A percentile compares a stretch with the other conserved stretches of the same genome.
phyloP scores from a whole-genome alignment of 2,888 invertebrate species.

The Mactromeris polynyma region DNA sequence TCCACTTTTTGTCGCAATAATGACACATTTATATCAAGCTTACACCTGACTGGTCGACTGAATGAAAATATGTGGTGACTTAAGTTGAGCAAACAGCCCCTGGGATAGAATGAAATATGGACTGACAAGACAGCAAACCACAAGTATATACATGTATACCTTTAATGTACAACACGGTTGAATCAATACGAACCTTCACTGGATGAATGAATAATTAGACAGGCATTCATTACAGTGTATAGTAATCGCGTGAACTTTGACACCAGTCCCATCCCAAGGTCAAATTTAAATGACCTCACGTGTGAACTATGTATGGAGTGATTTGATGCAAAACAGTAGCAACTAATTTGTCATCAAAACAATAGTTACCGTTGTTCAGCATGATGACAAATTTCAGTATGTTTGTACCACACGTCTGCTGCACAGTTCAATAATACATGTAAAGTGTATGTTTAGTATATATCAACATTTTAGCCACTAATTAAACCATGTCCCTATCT shows the following conservation, averaged over 20 bases:
- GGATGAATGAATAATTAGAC: neutral
- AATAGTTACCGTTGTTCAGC: too few species aligned
- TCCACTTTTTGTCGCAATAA: neutral
- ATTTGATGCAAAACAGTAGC: too few species aligned
- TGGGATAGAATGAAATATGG: constrained; percentile 32
- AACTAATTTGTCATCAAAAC: too few species aligned
- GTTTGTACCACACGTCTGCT: too few species aligned
- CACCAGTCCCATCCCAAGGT: neutral
- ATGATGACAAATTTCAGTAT: too few species aligned
- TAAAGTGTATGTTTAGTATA: too few species aligned
- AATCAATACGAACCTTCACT: neutral
- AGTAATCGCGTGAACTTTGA: neutral
- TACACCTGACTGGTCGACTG: constrained; percentile 16
- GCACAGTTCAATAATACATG: too few species aligned
- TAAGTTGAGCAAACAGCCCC: constrained; percentile 26
- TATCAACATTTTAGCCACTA: too few species aligned
- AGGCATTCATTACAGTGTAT: neutral
- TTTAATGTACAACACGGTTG: neutral
- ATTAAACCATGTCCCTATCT: too few species aligned
- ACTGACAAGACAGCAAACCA: constrained; percentile 15
- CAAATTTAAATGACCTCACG: neutral
- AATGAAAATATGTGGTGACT: constrained; percentile 13
- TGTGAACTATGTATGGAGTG: neutral
- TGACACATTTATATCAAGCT: constrained; percentile 4
- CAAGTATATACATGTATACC: neutral